These are phyloP conservation scores for Conger conger DNA, from an alignment of 2,113 vertebrate genomes.

Conservation along the genomic window DNA sequence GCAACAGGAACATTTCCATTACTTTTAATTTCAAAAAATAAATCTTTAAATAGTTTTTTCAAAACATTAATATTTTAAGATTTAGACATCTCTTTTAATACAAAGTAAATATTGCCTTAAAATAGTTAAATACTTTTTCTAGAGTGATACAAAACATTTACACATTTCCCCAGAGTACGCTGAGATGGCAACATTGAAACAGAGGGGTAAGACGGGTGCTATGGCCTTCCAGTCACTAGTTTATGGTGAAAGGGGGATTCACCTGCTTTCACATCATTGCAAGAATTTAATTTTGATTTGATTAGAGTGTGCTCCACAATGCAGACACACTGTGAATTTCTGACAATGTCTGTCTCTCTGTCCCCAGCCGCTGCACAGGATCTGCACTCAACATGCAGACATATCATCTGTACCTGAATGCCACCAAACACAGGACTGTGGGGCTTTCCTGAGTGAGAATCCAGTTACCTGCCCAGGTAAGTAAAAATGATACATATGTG, in stretches of 20 bases:
- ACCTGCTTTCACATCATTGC: not conserved
- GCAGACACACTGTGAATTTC: not conserved
- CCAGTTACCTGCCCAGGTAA: slow-evolving; percentile 27
- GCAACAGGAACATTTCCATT: slow-evolving; percentile 49
- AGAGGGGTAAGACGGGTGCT: not conserved
- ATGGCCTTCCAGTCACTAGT: not conserved
- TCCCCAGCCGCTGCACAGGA: not conserved
- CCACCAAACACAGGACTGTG: slow-evolving; percentile 25
- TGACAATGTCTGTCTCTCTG: not conserved
- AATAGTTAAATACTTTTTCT: slow-evolving; percentile 35
- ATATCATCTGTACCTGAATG: not conserved
- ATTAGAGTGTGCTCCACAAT: not conserved
- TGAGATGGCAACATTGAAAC: slow-evolving; percentile 37
- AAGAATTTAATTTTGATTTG: not conserved
- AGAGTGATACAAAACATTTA: slow-evolving; percentile 36
- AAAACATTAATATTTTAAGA: slow-evolving; percentile 68
- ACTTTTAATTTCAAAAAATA: slow-evolving; percentile 70
- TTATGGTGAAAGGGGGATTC: not conserved
- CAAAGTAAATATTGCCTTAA: slow-evolving; percentile 52
- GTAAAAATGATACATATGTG: not conserved
- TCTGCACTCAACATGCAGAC: slow-evolving; percentile 22
- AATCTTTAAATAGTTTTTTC: slow-evolving; percentile 76
- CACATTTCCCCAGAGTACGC: slow-evolving; percentile 21
- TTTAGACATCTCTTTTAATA: slow-evolving; percentile 63
- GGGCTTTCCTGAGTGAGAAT: slow-evolving; percentile 41